A percentile compares a stretch with the other conserved stretches of the same genome.
These are phyloP conservation scores for Gadopsis marmoratus DNA, from an alignment of 2,797 vertebrate species.

Conservation along the genomic window DNA sequence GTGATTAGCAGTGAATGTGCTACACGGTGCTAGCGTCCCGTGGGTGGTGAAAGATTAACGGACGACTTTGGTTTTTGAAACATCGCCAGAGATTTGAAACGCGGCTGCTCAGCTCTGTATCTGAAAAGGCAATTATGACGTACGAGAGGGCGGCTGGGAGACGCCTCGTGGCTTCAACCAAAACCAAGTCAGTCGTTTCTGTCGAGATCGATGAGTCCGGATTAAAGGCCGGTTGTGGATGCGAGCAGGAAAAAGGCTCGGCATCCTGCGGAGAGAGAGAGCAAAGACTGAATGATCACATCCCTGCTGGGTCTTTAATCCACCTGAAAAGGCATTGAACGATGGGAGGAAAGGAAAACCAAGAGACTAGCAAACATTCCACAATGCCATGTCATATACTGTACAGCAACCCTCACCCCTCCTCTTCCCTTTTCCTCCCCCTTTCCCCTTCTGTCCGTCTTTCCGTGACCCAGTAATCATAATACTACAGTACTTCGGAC, in stretches of 20 bases:
- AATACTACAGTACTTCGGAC: slow-evolving; percentile 68
- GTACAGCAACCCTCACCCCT: slow-evolving; percentile 69
- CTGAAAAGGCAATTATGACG: neutral
- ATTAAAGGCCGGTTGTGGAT: slow-evolving; percentile 20
- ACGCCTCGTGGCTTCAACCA: slow-evolving; percentile 46
- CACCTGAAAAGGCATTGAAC: slow-evolving; percentile 17
- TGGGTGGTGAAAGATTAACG: neutral
- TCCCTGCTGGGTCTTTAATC: slow-evolving; percentile 43
- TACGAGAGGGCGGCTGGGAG: slow-evolving; percentile 2
- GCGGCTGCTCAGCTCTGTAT: neutral
- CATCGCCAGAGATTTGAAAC: slow-evolving; percentile 5
- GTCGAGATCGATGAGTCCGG: slow-evolving; percentile 20
- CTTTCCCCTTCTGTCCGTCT: slow-evolving; percentile 19
- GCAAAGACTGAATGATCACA: slow-evolving; percentile 14
- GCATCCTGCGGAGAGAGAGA: slow-evolving; percentile 16
- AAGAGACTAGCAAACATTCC: slow-evolving; percentile 77
- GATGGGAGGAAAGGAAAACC: slow-evolving; percentile 37
- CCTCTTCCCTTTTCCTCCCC: neutral
- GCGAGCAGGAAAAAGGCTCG: neutral
- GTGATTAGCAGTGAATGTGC: neutral
- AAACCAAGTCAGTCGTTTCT: slow-evolving; percentile 66
- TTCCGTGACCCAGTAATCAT: slow-evolving; percentile 63
- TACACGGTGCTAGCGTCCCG: neutral
- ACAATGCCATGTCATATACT: slow-evolving; percentile 72
- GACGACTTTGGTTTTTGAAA: neutral